phyloP scores from a whole-genome alignment of 2,888 invertebrate genomes.

The Steromphala cineraria region DNA sequence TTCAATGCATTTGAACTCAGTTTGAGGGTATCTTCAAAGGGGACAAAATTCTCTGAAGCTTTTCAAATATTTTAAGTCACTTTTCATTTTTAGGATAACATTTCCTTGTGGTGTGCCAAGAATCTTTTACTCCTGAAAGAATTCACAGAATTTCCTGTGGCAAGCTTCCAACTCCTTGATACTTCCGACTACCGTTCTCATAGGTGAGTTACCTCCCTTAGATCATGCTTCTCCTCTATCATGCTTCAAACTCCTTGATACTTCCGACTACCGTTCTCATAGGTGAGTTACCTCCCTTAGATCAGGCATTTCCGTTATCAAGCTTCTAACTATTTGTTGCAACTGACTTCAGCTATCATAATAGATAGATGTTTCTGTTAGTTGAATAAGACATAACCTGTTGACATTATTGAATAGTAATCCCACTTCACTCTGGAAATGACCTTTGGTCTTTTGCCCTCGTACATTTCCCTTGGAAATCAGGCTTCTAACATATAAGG shows the following conservation, averaged over 20 bases:
- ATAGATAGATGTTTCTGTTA: too few relatives aligned
- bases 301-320: background rate
- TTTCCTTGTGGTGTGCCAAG: conserved; percentile 49
- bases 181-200: conserved; percentile 49
- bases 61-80: background rate
- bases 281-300: conserved; percentile 40
- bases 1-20: too few relatives aligned
- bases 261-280: conserved; percentile 47
- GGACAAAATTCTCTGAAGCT: too few relatives aligned
- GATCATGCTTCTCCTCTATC: background rate
- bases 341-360: conserved; percentile 48
- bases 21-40: too few relatives aligned
- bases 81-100: conserved; percentile 42
- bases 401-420: too few relatives aligned
- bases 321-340: conserved; percentile 57
- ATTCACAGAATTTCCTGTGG: conserved; percentile 41
- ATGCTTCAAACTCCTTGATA: conserved; percentile 56
- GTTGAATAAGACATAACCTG: too few relatives aligned
- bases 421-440: too few relatives aligned
- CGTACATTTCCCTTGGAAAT: too few relatives aligned
- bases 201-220: conserved; percentile 40
- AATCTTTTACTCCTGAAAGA: conserved; percentile 41
- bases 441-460: too few relatives aligned
- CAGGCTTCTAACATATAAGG: too few relatives aligned
- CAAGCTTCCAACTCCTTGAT: conserved; percentile 55